Percentiles rank a stretch among this genome's conserved stretches.
Evolutionary conservation across 2,113 vertebrate genomes (phyloP).

Genomic region (Cyprinus carpio): DNA sequence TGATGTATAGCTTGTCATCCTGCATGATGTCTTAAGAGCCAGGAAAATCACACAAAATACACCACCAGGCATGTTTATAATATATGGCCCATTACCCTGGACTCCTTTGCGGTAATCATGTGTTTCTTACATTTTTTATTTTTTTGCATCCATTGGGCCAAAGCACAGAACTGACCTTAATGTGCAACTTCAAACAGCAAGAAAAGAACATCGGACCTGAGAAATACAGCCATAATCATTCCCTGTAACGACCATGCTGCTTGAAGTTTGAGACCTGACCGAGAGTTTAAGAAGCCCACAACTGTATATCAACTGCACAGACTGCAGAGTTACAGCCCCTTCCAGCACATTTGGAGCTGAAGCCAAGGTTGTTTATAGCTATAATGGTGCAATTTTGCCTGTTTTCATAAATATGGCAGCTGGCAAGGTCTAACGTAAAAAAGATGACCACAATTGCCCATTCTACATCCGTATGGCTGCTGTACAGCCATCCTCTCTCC

Average conservation of each 20-base stretch:
- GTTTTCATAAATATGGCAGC: conserved; percentile 62
- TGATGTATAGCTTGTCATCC: conserved; percentile 44
- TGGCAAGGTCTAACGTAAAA: conserved; percentile 62
- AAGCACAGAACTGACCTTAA: conserved; percentile 64
- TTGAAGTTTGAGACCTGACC: conserved; percentile 59
- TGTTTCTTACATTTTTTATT: neutral
- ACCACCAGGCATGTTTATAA: conserved; percentile 57
- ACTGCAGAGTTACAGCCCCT: conserved; percentile 60
- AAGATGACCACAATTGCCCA: conserved; percentile 57
- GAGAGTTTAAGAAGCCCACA: conserved; percentile 62
- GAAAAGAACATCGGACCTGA: conserved; percentile 59
- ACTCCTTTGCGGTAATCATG: conserved; percentile 67
- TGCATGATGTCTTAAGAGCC: conserved; percentile 56
- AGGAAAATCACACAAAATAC: conserved; percentile 64
- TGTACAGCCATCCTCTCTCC: neutral
- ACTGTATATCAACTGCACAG: conserved; percentile 70
- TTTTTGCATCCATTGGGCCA: conserved; percentile 58
- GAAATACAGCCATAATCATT: conserved; percentile 73
- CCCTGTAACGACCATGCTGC: conserved; percentile 65
- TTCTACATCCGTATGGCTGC: neutral
- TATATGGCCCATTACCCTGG: conserved; percentile 65
- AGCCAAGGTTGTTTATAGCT: conserved; percentile 66
- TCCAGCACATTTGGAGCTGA: conserved; percentile 55
- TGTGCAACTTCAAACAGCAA: conserved; percentile 65
- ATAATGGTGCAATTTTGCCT: conserved; percentile 64